Evolutionary conservation across 2,113 vertebrate genomes (phyloP).

Genomic region (Hyaena hyaena): DNA sequence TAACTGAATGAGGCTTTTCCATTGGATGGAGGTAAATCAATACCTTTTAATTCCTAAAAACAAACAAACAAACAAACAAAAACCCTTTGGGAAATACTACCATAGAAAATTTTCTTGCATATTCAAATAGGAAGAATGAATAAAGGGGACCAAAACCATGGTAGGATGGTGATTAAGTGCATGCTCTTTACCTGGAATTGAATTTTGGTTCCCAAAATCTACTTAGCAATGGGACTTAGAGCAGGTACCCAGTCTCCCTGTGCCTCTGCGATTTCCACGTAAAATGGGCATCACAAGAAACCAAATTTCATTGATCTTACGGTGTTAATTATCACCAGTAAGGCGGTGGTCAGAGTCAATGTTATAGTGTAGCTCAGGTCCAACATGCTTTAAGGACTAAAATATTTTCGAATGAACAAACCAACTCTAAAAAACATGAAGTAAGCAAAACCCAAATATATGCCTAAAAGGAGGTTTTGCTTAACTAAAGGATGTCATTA

Average conservation of each 20-base stretch:
- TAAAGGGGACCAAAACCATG: neutral
- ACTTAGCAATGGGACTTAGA: neutral
- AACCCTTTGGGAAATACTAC: neutral
- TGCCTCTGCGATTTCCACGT: neutral
- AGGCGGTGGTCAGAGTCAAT: neutral
- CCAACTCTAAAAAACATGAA: neutral
- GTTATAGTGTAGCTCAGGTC: neutral
- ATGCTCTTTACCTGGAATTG: neutral
- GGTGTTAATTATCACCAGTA: neutral
- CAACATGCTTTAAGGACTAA: neutral
- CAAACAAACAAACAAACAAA: too few relatives aligned
- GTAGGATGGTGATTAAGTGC: neutral
- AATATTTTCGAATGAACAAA: neutral
- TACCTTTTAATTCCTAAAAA: neutral
- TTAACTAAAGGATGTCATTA: neutral
- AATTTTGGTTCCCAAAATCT: neutral
- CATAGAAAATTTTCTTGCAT: neutral
- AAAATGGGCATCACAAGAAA: neutral
- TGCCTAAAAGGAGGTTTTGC: neutral
- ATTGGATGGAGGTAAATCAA: neutral
- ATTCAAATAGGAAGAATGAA: neutral
- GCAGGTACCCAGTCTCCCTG: accelerated
- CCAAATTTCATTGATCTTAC: neutral
- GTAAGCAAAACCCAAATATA: neutral
- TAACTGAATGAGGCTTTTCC: neutral